Base-by-base conservation (phyloP, 2,888 invertebrate genomes). In the Xylota sylvarum region DNA sequence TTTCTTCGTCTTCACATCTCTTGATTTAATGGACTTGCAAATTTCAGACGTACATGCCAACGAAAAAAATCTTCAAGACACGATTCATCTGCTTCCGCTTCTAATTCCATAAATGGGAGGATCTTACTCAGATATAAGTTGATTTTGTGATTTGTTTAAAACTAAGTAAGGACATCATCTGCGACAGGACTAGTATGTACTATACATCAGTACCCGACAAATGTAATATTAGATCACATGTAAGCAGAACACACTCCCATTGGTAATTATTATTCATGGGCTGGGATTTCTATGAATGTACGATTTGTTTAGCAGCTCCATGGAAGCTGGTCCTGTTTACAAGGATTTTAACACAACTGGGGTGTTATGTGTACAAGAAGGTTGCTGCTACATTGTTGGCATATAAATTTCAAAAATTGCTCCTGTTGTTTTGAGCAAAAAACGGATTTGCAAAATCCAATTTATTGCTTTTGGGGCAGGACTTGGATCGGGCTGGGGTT, bases 211-310 rank as follows among this genome's bases (percentile, higher is more conserved):
- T 52, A 62, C 48, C 37, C 27, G 50, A 30, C 52, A 72, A 85
- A 72, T 86, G 81, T 81, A 81, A 78, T 86, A 81, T 82, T 81
- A 76, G 85, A 81, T 46, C 70, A 77, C 79, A 80, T 81, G 82
- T 77, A 86, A 86, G 73, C 82, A 82, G 77, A 72, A 65, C 72
- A 67, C 60, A 78, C 73, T 86, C 86, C 86, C 86, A 62, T 67
- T 78, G 86, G 86, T 86, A 86, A 86, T 86, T 73, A 86, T 82
- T 86, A 86, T 86, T 86, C 86, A 86, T 86, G 86, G 86, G 86
- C 86, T 86, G 86, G 86, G 86, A 86, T 82, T 86, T 82, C 72
- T 77, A 82, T 86, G 86, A 78, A 82, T 86, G 86, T 82, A 82
- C 81, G 77, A 86, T 86, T 86, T 82, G 82, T 72, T 86, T 86